Conservation (phyloP, 1,140 invertebrate genomes). For the Cherax destructor region DNA sequence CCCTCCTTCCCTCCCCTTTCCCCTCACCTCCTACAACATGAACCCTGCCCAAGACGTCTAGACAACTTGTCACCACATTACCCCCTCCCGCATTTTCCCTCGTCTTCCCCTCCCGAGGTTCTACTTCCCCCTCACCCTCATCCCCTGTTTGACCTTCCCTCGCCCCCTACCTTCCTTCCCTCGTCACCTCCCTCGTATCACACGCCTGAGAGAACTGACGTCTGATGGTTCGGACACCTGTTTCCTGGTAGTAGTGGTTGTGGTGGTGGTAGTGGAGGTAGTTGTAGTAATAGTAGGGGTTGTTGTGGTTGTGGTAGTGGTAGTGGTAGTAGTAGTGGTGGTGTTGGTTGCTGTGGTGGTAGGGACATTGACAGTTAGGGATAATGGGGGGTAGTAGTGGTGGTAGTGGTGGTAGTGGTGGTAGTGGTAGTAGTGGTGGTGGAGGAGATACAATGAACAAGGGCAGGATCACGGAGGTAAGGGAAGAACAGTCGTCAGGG, state of each 20-base stretch:
- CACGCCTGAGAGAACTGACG: background rate
- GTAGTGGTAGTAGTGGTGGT: background rate
- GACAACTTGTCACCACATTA: background rate
- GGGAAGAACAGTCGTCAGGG: too few species aligned
- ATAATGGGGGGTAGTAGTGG: background rate
- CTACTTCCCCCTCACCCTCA: too few species aligned
- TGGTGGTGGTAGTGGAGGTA: background rate
- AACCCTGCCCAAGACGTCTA: background rate
- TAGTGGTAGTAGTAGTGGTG: too few species aligned
- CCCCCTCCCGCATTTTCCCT: background rate
- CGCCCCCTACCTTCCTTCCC: too few species aligned
- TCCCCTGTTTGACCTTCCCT: too few species aligned
- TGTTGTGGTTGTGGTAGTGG: background rate
- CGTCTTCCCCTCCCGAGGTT: too few species aligned
- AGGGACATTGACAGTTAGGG: background rate
- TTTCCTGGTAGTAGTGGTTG: background rate
- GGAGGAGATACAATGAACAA: too few species aligned
- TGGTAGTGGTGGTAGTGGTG: background rate
- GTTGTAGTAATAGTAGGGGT: background rate
- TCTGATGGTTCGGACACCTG: background rate
- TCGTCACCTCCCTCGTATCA: background rate
- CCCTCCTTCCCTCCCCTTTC: background rate
- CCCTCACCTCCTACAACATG: background rate
- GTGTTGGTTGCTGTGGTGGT: background rate
- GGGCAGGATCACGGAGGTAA: too few species aligned